Conservation (phyloP, 2,888 invertebrate genomes). For the Cataglyphis cursor region DNA sequence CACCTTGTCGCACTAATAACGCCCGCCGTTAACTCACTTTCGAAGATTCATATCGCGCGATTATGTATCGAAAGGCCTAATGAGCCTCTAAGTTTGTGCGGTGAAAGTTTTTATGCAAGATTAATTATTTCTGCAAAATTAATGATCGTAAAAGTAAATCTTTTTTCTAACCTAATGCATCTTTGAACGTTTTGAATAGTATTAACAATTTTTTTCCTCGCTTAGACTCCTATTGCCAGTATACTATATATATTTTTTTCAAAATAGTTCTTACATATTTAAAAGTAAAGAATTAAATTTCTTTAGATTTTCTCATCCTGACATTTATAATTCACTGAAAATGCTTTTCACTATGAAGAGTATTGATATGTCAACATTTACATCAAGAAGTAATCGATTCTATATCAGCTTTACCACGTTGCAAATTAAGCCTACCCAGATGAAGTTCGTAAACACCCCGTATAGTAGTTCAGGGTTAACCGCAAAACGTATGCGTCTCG, state of each 20-base stretch:
- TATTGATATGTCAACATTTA: not conserved
- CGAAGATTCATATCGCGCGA: conserved; percentile 39
- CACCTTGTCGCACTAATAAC: conserved; percentile 54
- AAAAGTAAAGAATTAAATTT: conserved; percentile 4
- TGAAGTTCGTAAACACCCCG: not conserved
- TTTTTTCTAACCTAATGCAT: not conserved
- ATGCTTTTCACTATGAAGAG: not conserved
- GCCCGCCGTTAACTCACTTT: conserved; percentile 40
- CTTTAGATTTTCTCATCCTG: not conserved
- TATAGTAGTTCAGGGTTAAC: conserved; percentile 16
- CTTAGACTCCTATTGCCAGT: not conserved
- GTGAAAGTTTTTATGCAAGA: not conserved
- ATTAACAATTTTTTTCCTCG: not conserved
- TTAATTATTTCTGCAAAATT: not conserved
- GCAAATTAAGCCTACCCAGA: not conserved
- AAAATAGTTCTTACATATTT: not conserved
- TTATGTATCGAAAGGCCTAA: conserved; percentile 18
- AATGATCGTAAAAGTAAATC: not conserved
- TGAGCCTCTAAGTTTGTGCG: not conserved
- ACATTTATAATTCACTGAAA: not conserved
- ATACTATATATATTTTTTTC: not conserved
- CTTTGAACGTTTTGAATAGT: not conserved
- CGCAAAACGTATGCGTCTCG: not conserved
- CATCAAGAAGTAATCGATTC: not conserved
- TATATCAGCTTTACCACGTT: conserved; percentile 1